These are phyloP conservation scores for Brachionus calyciflorus DNA, from an alignment of 1,140 invertebrate genomes.

Conservation along the genomic window DNA sequence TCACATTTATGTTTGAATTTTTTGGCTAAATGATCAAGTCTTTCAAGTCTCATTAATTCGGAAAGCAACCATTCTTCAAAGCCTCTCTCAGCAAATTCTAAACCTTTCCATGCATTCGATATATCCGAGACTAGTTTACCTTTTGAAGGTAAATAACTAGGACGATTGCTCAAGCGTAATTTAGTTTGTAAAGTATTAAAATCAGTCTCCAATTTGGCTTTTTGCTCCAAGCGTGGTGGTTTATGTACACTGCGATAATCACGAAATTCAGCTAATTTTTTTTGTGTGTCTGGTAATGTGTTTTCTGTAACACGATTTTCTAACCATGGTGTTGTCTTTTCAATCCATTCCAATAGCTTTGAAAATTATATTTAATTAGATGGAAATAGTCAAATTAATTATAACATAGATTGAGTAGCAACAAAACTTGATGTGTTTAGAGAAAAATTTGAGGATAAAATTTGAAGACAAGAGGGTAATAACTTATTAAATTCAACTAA, in stretches of 20 bases:
- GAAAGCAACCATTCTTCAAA: conserved; percentile 98
- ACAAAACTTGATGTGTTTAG: too few relatives aligned
- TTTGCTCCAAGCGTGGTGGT: conserved; percentile 96
- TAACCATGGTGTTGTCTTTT: conserved; percentile 93
- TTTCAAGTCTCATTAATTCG: conserved; percentile 95
- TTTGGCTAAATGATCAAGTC: conserved; percentile 94
- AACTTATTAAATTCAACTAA: too few relatives aligned
- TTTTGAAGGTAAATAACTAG: conserved; percentile 96
- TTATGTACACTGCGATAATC: conserved; percentile 97
- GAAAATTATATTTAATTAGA: background rate
- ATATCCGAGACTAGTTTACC: conserved; percentile 99
- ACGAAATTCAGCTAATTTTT: conserved; percentile 95
- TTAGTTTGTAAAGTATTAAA: conserved; percentile 97
- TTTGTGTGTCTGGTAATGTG: conserved; percentile 89
- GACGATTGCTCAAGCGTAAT: conserved; percentile 90
- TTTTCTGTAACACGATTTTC: conserved; percentile 95
- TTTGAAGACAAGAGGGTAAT: too few relatives aligned
- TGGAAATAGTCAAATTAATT: too few relatives aligned
- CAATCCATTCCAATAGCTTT: conserved; percentile 93
- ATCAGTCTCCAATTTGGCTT: conserved; percentile 94
- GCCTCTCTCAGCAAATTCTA: conserved; percentile 92
- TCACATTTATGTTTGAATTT: conserved; percentile 99
- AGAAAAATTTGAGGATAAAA: too few relatives aligned
- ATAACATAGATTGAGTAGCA: too few relatives aligned
- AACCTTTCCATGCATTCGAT: conserved; percentile 93